Evolutionary conservation across 2,113 vertebrate species (phyloP), one percentile per base, ranked within the genome.

Genomic region (Struthidea cinerea): DNA sequence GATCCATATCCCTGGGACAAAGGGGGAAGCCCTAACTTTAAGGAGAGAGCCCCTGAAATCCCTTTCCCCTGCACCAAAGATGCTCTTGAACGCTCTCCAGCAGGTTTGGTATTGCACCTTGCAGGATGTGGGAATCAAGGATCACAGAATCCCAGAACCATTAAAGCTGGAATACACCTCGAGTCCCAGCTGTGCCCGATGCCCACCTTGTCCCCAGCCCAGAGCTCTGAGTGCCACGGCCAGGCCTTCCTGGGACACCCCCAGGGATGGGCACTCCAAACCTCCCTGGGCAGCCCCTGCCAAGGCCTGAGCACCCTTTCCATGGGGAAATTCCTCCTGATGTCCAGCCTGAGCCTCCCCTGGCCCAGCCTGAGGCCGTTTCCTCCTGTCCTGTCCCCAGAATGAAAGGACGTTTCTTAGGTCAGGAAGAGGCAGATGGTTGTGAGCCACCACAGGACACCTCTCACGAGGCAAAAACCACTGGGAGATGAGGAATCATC

Each of bases 171-270:
- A 69, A 68, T 10, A 5, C 10, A 12, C 18, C 42, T 16, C 4
- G 42, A 49, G 3, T 7, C 21, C 57, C 18, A 0, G 4, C 69
- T 75, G 60, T n/a, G 70, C 2, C 49, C 1, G 0, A 7, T 20
- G 0, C 19, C n/a, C 70, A 16, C 30, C 42, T 1, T 57, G 24
- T 42, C 60, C n/a, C 70, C 61, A 76, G 61, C 35, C 70, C 35
- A 10, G 59, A n/a, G 59, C 28, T 0, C n/a, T 11, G 4, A 65
- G 30, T 42, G 52, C 2, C 83, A 76, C 13, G 0, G 0, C 33
- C 57, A 63, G 49, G 3, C 0, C 0, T 16, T 55, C 69, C 59
- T 46, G 5, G 30, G 30, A n/a, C 41, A 47, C n/a, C 57, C 46
- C 11, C 21, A 26, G 57, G 47, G 17, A 17, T 33, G 47, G 67